A percentile compares a stretch with the other conserved stretches of the same genome.
Conservation (phyloP, 2,113 vertebrate genomes). For the Melanerpes formicivorus region DNA sequence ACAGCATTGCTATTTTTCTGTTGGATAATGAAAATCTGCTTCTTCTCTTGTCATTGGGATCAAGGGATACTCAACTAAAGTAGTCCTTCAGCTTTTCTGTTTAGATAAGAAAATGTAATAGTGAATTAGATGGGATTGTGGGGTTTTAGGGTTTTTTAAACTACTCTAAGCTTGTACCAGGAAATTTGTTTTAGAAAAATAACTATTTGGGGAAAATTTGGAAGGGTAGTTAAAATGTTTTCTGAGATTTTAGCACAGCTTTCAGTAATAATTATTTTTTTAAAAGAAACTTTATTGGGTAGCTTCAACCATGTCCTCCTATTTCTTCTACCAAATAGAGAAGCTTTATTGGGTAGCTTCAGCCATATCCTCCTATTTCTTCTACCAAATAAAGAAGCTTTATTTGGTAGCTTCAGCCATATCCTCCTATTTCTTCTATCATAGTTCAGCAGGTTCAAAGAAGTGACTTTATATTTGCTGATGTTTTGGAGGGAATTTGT, state of each 20-base stretch:
- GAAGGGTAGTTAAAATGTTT: neutral
- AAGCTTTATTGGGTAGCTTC: neutral
- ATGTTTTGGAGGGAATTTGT: neutral
- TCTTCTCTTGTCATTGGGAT: neutral
- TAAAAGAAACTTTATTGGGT: neutral
- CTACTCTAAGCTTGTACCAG: neutral
- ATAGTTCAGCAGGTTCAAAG: neutral
- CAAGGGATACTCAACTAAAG: neutral
- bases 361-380: neutral
- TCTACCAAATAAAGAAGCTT: neutral
- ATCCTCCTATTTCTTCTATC: neutral
- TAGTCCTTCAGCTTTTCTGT: neutral
- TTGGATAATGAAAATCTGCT: conserved; percentile 4
- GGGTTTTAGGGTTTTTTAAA: neutral
- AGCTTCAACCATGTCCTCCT: neutral
- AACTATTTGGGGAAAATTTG: neutral
- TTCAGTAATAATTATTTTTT: neutral
- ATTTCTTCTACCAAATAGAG: neutral
- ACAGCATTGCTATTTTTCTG: neutral
- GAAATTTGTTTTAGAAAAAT: neutral
- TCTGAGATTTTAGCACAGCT: neutral
- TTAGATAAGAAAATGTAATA: neutral
- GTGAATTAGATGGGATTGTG: neutral
- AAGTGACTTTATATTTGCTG: neutral
- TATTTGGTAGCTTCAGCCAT: neutral